Evolutionary conservation across 1,140 invertebrate genomes (phyloP).

Genomic region (Cylas formicarius): DNA sequence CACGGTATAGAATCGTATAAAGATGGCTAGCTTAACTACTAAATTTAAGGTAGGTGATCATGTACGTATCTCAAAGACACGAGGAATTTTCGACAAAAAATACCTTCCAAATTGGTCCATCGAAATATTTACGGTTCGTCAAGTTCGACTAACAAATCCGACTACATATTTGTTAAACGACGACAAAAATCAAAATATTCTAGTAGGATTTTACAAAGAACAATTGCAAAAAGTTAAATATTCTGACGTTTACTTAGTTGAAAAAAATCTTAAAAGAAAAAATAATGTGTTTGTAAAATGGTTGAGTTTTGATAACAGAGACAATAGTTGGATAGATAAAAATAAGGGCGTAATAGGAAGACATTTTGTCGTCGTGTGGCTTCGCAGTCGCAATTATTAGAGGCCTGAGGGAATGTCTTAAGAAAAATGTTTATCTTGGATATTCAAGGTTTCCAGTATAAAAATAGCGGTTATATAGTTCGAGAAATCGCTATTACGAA

Average conservation of each 20-base stretch:
- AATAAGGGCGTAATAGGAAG: no score
- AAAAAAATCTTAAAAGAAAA: conserved; percentile 32
- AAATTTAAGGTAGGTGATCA: conserved; percentile 31
- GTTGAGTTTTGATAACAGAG: conserved; percentile 26
- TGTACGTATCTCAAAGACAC: conserved; percentile 19
- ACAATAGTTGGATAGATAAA: conserved; percentile 13
- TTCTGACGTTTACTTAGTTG: conserved; percentile 34
- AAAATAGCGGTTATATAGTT: no score
- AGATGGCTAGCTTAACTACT: conserved; percentile 1
- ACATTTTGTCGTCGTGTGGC: no score
- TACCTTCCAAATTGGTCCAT: conserved; percentile 21
- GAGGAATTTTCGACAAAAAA: conserved; percentile 1
- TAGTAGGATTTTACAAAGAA: conserved; percentile 30
- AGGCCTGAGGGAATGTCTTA: no score
- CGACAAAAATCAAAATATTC: conserved; percentile 15
- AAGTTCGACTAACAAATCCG: conserved; percentile 23
- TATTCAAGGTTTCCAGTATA: no score
- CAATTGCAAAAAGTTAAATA: conserved; percentile 29
- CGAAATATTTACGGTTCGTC: conserved; percentile 30
- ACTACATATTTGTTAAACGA: conserved; percentile 21
- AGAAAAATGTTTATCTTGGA: no score
- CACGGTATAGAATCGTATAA: conserved; percentile 5
- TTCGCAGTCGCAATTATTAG: no score
- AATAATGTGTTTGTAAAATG: conserved; percentile 33
- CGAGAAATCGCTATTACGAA: no score